phyloP scores from a whole-genome alignment of 2,797 vertebrate species.

The Aeoliscus strigatus region DNA sequence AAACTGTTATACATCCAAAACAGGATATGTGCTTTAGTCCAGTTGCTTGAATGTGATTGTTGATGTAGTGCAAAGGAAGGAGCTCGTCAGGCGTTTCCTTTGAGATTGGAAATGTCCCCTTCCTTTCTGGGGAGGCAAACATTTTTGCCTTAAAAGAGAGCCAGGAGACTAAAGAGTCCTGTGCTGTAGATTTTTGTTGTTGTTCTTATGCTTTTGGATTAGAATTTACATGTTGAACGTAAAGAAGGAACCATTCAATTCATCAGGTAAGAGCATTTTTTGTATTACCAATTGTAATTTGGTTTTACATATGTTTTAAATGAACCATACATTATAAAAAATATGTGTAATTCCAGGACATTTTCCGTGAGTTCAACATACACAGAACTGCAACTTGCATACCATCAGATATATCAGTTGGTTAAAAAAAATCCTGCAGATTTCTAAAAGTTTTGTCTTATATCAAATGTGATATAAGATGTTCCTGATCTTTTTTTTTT shows the following conservation, averaged over 20 bases:
- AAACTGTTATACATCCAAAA: slow-evolving; percentile 54
- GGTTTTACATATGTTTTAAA: too few relatives aligned
- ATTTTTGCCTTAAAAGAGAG: slow-evolving; percentile 67
- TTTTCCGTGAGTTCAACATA: too few relatives aligned
- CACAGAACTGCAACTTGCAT: too few relatives aligned
- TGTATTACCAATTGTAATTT: too few relatives aligned
- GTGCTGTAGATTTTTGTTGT: slow-evolving; percentile 6
- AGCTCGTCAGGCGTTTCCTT: slow-evolving; percentile 78
- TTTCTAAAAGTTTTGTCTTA: too few relatives aligned
- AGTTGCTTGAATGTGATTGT: slow-evolving; percentile 70
- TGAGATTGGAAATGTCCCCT: slow-evolving; percentile 69
- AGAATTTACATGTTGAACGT: slow-evolving; percentile 8
- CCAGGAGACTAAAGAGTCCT: slow-evolving; percentile 36
- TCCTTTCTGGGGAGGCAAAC: slow-evolving; percentile 75
- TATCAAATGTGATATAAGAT: too few relatives aligned
- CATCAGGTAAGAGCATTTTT: too few relatives aligned
- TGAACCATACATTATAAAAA: too few relatives aligned
- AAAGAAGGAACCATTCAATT: slow-evolving; percentile 5
- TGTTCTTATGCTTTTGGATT: slow-evolving; percentile 19
- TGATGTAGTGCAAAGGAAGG: slow-evolving; percentile 74
- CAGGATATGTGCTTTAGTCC: slow-evolving; percentile 77
- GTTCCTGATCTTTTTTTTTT: too few relatives aligned
- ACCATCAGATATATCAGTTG: too few relatives aligned
- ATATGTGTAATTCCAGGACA: too few relatives aligned
- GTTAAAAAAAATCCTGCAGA: too few relatives aligned